Evolutionary conservation across 2,888 invertebrate genomes (phyloP).

Genomic region (Tiliacea aurago): DNA sequence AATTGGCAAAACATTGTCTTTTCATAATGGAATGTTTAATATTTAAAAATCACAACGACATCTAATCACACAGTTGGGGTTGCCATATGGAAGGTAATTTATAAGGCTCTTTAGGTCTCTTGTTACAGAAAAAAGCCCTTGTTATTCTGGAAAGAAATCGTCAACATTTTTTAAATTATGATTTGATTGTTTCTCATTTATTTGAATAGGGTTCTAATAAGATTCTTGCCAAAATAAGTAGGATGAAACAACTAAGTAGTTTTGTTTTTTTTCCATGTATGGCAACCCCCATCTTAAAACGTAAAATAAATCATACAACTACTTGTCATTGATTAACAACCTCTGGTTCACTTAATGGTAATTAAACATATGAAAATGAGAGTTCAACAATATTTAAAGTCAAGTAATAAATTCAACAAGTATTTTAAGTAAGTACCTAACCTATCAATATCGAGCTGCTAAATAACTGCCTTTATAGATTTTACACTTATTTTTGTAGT

Average conservation of each 20-base stretch:
- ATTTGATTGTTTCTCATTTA: neutral
- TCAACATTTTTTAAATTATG: neutral
- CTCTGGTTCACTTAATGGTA: slow-evolving; percentile 68
- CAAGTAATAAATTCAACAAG: slow-evolving; percentile 71
- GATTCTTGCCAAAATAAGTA: neutral
- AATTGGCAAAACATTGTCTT: slow-evolving; percentile 83
- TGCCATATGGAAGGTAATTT: slow-evolving; percentile 38
- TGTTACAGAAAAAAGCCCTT: neutral
- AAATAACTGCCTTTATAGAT: slow-evolving; percentile 62
- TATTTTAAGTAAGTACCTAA: slow-evolving; percentile 66
- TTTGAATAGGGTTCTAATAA: neutral
- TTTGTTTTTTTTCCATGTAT: slow-evolving; percentile 13
- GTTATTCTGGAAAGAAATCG: neutral
- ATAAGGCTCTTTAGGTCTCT: neutral
- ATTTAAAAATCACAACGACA: slow-evolving; percentile 83
- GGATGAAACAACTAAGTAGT: neutral
- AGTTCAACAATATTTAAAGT: slow-evolving; percentile 86
- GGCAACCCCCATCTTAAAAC: slow-evolving; percentile 57
- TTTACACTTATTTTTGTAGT: slow-evolving; percentile 63
- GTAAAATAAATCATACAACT: slow-evolving; percentile 65
- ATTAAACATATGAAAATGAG: slow-evolving; percentile 75
- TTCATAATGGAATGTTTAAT: slow-evolving; percentile 85
- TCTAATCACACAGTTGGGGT: slow-evolving; percentile 71
- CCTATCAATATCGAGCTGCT: slow-evolving; percentile 72
- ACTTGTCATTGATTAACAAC: slow-evolving; percentile 72